Percentiles rank a stretch among this genome's conserved stretches.
These are phyloP conservation scores for Miniopterus natalensis DNA, from an alignment of 2,113 vertebrate species.

Conservation along the genomic window DNA sequence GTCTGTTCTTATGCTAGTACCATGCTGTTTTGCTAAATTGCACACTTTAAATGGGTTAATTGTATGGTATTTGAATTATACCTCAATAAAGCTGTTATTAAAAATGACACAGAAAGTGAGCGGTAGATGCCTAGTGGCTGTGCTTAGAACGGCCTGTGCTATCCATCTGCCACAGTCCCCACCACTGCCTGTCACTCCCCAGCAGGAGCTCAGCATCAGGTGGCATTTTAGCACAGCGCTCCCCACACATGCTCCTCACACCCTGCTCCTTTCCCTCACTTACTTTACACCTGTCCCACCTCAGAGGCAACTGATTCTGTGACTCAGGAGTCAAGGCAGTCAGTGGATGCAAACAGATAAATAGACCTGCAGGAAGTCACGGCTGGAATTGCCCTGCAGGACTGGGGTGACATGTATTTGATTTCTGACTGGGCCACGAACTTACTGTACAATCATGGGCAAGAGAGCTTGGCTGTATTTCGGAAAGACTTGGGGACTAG, in stretches of 20 bases:
- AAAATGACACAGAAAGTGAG: background rate
- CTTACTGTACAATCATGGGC: fast-evolving
- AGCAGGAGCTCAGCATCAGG: fast-evolving
- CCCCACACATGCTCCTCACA: too few species aligned
- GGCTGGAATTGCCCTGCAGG: background rate
- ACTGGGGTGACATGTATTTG: background rate
- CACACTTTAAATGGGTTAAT: background rate
- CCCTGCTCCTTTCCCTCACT: fast-evolving
- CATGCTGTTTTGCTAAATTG: background rate
- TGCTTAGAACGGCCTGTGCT: too few species aligned
- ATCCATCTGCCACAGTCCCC: background rate
- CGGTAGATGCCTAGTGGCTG: background rate
- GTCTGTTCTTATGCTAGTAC: too few species aligned
- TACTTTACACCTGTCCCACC: background rate
- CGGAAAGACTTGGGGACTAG: background rate
- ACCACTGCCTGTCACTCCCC: background rate
- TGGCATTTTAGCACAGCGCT: background rate
- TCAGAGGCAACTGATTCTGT: background rate
- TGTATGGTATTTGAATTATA: background rate
- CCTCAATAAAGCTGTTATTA: background rate
- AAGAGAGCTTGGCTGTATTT: background rate
- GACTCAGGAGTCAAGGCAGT: background rate
- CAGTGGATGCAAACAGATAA: background rate
- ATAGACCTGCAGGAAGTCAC: too few species aligned
- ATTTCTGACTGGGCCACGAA: background rate